phyloP scores from a whole-genome alignment of 2,888 invertebrate species.

The Cheilosia urbana region DNA sequence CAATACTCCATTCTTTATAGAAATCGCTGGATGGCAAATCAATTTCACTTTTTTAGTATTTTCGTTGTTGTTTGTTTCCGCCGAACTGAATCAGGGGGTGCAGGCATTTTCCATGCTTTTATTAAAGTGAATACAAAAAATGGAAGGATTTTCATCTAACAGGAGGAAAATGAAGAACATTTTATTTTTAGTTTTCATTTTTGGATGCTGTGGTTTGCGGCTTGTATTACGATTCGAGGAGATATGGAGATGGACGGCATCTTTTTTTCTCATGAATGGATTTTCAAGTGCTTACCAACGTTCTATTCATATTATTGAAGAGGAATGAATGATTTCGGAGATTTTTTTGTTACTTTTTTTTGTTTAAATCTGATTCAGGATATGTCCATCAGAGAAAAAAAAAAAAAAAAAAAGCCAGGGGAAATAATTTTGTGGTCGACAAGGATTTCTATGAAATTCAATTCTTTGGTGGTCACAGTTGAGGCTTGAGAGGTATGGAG shows the following conservation, averaged over 20 bases:
- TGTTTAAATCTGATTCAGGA: slow-evolving; percentile 15
- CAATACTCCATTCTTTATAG: slow-evolving; percentile 12
- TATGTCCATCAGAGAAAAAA: neutral
- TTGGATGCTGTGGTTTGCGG: slow-evolving; percentile 30
- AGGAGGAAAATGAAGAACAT: neutral
- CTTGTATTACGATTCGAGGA: slow-evolving; percentile 37
- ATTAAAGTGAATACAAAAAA: slow-evolving; percentile 13
- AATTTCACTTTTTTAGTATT: slow-evolving; percentile 56
- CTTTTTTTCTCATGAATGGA: slow-evolving; percentile 30
- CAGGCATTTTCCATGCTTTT: slow-evolving; percentile 28
- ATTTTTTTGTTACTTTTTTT: neutral
- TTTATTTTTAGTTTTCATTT: neutral
- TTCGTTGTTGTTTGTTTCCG: slow-evolving; percentile 34
- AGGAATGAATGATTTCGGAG: slow-evolving; percentile 8
- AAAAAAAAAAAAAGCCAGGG: neutral
- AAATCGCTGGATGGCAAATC: slow-evolving; percentile 43
- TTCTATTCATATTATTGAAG: slow-evolving; percentile 32
- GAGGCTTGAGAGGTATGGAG: no score
- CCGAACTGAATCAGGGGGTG: neutral
- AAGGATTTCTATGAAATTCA: no score
- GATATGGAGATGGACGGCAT: slow-evolving; percentile 13
- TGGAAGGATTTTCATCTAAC: slow-evolving; percentile 14
- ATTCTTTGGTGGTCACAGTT: no score
- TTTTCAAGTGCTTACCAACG: slow-evolving; percentile 1
- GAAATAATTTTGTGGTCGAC: no score